These are phyloP conservation scores for Pseudopleuronectes americanus DNA, from an alignment of 2,797 vertebrate genomes.

Conservation along the genomic window DNA sequence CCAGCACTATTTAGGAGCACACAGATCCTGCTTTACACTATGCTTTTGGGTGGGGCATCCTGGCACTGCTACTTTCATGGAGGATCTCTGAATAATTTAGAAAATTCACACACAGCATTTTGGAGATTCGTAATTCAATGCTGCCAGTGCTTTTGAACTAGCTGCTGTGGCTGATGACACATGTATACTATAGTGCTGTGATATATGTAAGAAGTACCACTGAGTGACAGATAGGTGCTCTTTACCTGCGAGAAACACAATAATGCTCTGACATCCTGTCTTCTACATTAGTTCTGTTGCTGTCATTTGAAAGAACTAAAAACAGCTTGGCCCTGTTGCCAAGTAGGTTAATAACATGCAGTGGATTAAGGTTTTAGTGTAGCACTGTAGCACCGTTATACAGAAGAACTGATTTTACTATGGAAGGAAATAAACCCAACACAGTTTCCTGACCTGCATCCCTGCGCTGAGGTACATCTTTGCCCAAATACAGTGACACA, in stretches of 20 bases:
- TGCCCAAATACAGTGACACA: conserved; percentile 42
- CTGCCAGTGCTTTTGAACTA: background rate
- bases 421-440: conserved; percentile 50
- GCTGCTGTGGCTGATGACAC: background rate
- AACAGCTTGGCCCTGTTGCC: conserved; percentile 63
- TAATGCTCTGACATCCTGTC: conserved; percentile 19
- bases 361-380: conserved; percentile 70
- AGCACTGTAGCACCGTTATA: conserved; percentile 43
- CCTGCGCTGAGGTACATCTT: conserved; percentile 19
- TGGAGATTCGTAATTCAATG: conserved; percentile 14
- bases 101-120: conserved; percentile 6
- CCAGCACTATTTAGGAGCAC: conserved; percentile 41
- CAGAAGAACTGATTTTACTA: conserved; percentile 51
- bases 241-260: conserved; percentile 28
- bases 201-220: background rate
- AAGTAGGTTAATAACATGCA: conserved; percentile 79
- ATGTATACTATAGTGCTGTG: background rate
- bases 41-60: conserved; percentile 53
- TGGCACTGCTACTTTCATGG: conserved; percentile 20
- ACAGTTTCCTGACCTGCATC: conserved; percentile 40
- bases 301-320: conserved; percentile 54
- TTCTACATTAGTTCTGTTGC: conserved; percentile 31
- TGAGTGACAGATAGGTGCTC: background rate
- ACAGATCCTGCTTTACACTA: conserved; percentile 42
- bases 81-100: conserved; percentile 16